Evolutionary conservation across 64 coral and sea anemone genomes (phyloP).

Genomic region (Catalaphyllia jardinei): DNA sequence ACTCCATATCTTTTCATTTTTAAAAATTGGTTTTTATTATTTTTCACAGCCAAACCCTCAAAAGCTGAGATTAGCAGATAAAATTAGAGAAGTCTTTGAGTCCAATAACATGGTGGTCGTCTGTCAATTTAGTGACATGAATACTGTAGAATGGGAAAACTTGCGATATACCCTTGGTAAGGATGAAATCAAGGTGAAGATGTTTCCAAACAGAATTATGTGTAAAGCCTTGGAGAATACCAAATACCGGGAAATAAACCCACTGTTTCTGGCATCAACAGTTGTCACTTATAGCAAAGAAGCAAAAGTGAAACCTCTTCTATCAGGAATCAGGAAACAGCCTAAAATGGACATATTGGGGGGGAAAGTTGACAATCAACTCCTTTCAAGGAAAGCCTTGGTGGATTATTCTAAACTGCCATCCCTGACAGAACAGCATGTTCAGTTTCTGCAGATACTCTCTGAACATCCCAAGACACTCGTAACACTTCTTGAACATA

Average conservation of each 20-base stretch:
- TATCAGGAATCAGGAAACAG: constrained; percentile 73
- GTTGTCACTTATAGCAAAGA: constrained; percentile 82
- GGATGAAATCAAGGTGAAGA: constrained; percentile 60
- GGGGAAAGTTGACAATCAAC: constrained; percentile 82
- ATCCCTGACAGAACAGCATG: constrained; percentile 80
- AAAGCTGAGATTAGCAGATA: constrained; percentile 72
- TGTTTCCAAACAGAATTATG: constrained; percentile 89
- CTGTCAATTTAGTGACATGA: constrained; percentile 90
- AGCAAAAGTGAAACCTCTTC: constrained; percentile 72
- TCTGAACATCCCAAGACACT: constrained; percentile 67
- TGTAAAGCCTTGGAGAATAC: constrained; percentile 89
- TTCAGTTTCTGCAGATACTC: constrained; percentile 59
- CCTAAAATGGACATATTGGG: constrained; percentile 90
- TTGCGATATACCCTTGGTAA: constrained; percentile 65
- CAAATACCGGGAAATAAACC: constrained; percentile 73
- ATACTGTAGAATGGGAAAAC: constrained; percentile 87
- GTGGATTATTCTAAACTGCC: constrained; percentile 80
- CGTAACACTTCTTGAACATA: constrained; percentile 48
- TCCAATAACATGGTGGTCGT: constrained; percentile 86
- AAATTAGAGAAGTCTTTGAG: constrained; percentile 76
- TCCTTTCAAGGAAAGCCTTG: constrained; percentile 64
- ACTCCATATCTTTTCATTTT: not conserved
- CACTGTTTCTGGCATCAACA: constrained; percentile 88
- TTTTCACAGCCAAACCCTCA: constrained; percentile 68
- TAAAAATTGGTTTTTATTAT: not conserved